Base-by-base conservation (phyloP, 2,113 vertebrate genomes). In the Pteronura brasiliensis region DNA sequence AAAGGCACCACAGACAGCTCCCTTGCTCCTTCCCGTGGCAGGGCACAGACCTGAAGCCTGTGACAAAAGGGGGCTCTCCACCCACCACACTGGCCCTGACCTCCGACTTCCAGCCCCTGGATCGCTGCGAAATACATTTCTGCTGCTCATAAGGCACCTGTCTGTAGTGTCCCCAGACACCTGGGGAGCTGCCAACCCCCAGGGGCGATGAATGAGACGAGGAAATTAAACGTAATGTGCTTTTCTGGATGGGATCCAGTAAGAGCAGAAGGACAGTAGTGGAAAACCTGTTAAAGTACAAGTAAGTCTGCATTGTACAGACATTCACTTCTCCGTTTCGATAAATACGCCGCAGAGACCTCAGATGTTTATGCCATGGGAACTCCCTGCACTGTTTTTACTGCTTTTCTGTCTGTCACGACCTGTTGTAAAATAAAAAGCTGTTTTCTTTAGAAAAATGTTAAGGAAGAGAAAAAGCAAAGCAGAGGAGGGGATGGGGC, bases 331-430 rank as follows among this genome's bases (percentile, higher is more conserved):
- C 52, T 47, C 44, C 0, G 36, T 55, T 36, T 61, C 8, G 20
- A 47, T 17, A 31, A 61, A 42, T 1, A 4, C 0, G 1, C 27
- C 20, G 1, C 5, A 17, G 31, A 29, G 5, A 12, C 3, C 0
- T 12, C 23, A n/a, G 87, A 61, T 15, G 55, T 2, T 29, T 18
- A 8, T 21, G 21, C 47, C 15, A 1, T 1, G 1, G 42, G 49
- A 76, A 25, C 20, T 11, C 11, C 77, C 36, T 14, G 7, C 23
- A 9, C 9, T 34, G 55, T 47, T 27, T 42, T 12, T 4, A 69
- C 6, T 27, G 7, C 47, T 23, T 77, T 36, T 52, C 39, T 21
- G 7, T 39, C 52, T 2, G 49, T 44, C 42, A 36, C 20, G 44
- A 49, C n/a, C 5, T 21, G 6, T 42, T 63, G 59, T 65, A n/a